Evolutionary conservation across 2,113 vertebrate species (phyloP).

Genomic region (Polypterus bichir): DNA sequence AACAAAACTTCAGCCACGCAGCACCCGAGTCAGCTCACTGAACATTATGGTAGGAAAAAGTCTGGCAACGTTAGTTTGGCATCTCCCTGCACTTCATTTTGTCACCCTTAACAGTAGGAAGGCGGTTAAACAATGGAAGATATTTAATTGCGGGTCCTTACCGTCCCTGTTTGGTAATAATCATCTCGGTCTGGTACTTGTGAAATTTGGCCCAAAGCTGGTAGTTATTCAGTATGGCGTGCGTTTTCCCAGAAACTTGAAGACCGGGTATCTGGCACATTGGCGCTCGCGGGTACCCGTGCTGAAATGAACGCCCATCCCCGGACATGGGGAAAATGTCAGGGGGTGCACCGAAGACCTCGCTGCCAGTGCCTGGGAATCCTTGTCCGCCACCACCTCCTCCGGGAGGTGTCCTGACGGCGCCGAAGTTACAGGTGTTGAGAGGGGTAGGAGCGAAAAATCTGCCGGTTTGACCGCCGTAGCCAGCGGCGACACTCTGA

Average conservation of each 20-base stretch:
- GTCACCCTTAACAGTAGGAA: too few species aligned
- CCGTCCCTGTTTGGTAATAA: constrained; percentile 95
- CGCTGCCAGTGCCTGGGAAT: constrained; percentile 41
- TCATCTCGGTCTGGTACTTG: constrained; percentile 95
- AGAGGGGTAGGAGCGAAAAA: constrained; percentile 51
- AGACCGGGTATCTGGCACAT: constrained; percentile 61
- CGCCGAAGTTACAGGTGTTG: constrained; percentile 41
- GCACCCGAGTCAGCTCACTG: too few species aligned
- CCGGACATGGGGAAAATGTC: constrained; percentile 40
- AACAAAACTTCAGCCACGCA: too few species aligned
- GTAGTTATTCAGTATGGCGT: constrained; percentile 81
- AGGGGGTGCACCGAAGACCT: constrained; percentile 39
- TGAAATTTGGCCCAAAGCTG: constrained; percentile 92
- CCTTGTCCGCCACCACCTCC: constrained; percentile 38
- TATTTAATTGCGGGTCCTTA: constrained; percentile 30
- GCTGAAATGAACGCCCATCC: constrained; percentile 47
- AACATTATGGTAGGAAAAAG: too few species aligned
- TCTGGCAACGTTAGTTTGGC: too few species aligned
- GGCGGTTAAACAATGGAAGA: not conserved
- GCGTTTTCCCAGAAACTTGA: constrained; percentile 74
- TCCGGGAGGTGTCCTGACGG: constrained; percentile 40
- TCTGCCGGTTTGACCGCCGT: constrained; percentile 39
- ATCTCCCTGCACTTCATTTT: too few species aligned
- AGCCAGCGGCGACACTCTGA: constrained; percentile 39
- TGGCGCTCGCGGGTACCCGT: constrained; percentile 51